These are phyloP conservation scores for Holothuria leucospilota DNA, from an alignment of 53 echinoderm and acorn worm genomes.

Conservation along the genomic window DNA sequence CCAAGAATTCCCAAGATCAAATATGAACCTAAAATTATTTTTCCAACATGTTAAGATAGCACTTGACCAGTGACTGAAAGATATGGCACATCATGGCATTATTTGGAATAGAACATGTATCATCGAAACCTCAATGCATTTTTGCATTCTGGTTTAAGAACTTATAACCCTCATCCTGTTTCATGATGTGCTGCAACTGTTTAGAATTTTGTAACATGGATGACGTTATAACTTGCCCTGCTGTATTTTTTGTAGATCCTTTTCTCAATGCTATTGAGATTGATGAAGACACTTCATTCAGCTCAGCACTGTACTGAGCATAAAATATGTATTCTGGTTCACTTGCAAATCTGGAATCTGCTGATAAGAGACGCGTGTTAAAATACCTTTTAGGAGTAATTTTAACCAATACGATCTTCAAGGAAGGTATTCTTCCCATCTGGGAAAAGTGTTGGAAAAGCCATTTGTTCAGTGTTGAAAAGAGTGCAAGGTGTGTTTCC, in stretches of 20 bases:
- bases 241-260: slow-evolving; percentile 49
- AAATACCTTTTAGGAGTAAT: slow-evolving; percentile 71
- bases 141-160: no score
- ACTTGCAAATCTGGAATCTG: slow-evolving; percentile 76
- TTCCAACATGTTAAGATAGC: no score
- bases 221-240: slow-evolving; percentile 45
- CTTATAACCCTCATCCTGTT: slow-evolving; percentile 56
- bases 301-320: slow-evolving; percentile 73
- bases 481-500: slow-evolving; percentile 66
- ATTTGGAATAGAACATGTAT: no score
- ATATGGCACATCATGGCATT: no score
- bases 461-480: slow-evolving; percentile 63
- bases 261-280: slow-evolving; percentile 79
- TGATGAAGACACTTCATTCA: slow-evolving; percentile 71
- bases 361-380: slow-evolving; percentile 70
- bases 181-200: slow-evolving; percentile 52
- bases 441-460: slow-evolving; percentile 77
- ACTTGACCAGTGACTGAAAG: no score
- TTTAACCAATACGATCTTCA: slow-evolving; percentile 56
- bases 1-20: no score
- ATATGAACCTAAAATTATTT: no score
- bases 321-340: slow-evolving; percentile 75
- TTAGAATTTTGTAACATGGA: slow-evolving; percentile 58
- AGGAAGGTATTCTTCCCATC: slow-evolving; percentile 65
- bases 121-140: no score